Conservation (phyloP, 2,113 vertebrate species). For the Irena cyanogastra region DNA sequence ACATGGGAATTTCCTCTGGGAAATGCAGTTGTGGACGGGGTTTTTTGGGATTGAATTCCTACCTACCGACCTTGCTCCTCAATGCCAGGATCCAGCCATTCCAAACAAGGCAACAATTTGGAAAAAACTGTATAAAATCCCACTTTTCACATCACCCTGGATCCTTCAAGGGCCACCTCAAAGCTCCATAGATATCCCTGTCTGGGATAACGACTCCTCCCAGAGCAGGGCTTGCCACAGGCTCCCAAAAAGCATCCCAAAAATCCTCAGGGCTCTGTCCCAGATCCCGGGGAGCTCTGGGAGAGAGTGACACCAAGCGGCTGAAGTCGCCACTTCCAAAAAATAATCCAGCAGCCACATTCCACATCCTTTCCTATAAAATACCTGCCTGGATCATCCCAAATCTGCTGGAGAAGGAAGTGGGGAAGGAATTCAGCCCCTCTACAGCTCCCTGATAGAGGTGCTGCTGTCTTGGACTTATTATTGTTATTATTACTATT, state of each 20-base stretch:
- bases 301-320: not conserved
- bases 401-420: not conserved
- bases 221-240: not conserved
- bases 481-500: too few species aligned
- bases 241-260: not conserved
- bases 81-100: fast-evolving
- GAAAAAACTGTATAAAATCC: fast-evolving
- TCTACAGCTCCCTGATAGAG: too few species aligned
- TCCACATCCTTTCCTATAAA: not conserved
- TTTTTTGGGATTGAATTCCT: not conserved
- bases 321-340: not conserved
- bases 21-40: fast-evolving
- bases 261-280: not conserved
- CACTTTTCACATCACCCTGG: not conserved
- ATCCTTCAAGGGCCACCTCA: not conserved
- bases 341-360: too few species aligned
- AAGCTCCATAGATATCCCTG: not conserved
- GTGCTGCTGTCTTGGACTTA: fast-evolving
- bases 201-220: not conserved
- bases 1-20: not conserved
- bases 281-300: not conserved
- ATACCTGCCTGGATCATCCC: not conserved
- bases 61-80: fast-evolving
- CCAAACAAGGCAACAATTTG: not conserved
- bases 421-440: not conserved